Evolutionary conservation across 2,888 invertebrate species (phyloP).

Genomic region (Zygothrica quintamaculata): DNA sequence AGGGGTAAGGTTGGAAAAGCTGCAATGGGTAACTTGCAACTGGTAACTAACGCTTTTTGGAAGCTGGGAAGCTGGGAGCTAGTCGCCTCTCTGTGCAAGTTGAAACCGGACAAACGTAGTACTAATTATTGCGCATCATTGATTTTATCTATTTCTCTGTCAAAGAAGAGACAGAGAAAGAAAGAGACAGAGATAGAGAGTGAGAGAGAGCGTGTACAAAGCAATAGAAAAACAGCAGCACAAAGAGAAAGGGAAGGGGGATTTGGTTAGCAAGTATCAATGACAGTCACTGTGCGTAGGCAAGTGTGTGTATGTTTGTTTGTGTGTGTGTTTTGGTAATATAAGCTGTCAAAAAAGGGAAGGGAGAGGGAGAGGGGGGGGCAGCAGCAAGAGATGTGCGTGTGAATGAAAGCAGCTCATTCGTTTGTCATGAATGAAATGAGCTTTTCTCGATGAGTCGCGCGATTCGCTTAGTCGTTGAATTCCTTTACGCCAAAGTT

Average conservation of each 20-base stretch:
- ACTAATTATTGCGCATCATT: constrained; percentile 79
- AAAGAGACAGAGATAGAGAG: not conserved
- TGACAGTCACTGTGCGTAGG: constrained; percentile 55
- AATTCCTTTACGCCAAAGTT: not conserved
- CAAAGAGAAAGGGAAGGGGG: not conserved
- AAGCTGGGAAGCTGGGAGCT: not conserved
- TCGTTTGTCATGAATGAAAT: constrained; percentile 68
- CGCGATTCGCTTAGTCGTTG: constrained; percentile 22
- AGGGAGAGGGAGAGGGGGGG: not conserved
- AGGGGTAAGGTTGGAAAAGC: not conserved
- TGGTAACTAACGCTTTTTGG: constrained; percentile 1
- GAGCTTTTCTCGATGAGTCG: constrained; percentile 46
- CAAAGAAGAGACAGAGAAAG: constrained; percentile 1
- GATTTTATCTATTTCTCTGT: constrained; percentile 54
- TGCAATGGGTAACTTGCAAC: constrained; percentile 25
- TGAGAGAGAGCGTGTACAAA: too few species aligned
- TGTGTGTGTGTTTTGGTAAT: constrained; percentile 47
- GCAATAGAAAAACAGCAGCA: constrained; percentile 1
- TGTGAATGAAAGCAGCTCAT: constrained; percentile 21
- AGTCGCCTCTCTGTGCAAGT: not conserved
- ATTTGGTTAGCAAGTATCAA: constrained; percentile 52
- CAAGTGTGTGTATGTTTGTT: constrained; percentile 18
- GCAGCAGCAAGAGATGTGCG: too few species aligned
- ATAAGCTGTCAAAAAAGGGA: constrained; percentile 27
- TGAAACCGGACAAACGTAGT: constrained; percentile 53